Evolutionary conservation across 2,888 invertebrate species (phyloP).

Genomic region (Nymphalis c-album): DNA sequence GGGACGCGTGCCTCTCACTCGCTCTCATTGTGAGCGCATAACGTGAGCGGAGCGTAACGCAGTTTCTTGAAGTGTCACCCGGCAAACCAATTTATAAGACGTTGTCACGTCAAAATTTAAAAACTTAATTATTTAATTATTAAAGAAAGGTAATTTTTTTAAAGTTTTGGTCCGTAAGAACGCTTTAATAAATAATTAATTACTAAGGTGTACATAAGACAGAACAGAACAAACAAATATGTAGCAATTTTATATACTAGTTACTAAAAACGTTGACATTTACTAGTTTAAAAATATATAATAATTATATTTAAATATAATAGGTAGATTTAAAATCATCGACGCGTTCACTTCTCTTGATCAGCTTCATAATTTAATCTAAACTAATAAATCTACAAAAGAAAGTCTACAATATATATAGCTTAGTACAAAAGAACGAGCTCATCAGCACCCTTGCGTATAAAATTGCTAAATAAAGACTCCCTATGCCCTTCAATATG

Average conservation of each 20-base stretch:
- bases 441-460: constrained; percentile 14
- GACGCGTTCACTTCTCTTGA: neutral
- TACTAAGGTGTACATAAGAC: no score
- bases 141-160: no score
- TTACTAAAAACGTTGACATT: neutral
- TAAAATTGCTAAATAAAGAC: constrained; percentile 22
- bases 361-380: neutral
- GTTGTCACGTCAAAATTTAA: no score
- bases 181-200: no score
- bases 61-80: no score
- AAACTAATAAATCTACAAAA: constrained; percentile 7
- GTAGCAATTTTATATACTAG: neutral
- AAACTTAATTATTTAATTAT: no score
- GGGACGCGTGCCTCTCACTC: no score
- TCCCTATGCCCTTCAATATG: constrained; percentile 13
- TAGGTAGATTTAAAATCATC: neutral
- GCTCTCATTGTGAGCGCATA: no score
- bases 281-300: neutral
- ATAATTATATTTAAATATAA: neutral
- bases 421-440: constrained; percentile 2
- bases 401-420: constrained; percentile 6
- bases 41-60: no score
- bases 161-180: no score
- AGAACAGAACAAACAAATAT: no score
- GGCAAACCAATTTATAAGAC: no score